A percentile compares a stretch with the other conserved stretches of the same genome.
phyloP scores from a whole-genome alignment of 2,797 vertebrate genomes.

The Aythya fuligula region DNA sequence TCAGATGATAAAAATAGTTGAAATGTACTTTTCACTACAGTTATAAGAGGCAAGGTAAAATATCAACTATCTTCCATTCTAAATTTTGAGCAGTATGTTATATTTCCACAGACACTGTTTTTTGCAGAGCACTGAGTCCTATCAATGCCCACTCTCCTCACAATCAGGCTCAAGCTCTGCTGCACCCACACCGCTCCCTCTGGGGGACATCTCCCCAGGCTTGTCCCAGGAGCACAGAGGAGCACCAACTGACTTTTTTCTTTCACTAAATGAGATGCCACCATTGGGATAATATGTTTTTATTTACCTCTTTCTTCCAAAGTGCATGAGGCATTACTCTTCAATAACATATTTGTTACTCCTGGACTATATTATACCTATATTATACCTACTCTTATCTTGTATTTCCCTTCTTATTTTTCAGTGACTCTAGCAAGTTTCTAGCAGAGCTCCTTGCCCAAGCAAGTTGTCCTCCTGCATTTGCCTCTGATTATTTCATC shows the following conservation, averaged over 20 bases:
- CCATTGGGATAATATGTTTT: too few relatives aligned
- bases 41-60: constrained; percentile 17
- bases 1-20: constrained; percentile 29
- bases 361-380: background rate
- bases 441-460: background rate
- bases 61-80: background rate
- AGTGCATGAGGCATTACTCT: background rate
- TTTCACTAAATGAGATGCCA: too few relatives aligned
- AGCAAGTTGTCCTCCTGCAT: background rate
- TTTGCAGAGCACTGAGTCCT: background rate
- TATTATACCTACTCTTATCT: background rate
- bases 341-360: background rate
- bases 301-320: too few relatives aligned
- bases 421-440: background rate
- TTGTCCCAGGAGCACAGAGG: background rate
- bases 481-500: background rate
- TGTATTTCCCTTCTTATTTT: background rate
- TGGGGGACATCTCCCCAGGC: background rate
- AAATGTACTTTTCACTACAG: constrained; percentile 17
- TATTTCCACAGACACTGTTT: background rate
- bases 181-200: fast-evolving
- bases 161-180: fast-evolving
- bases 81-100: background rate
- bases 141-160: background rate
- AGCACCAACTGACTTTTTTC: background rate